These are phyloP conservation scores for Oceanodroma tethys DNA, from an alignment of 2,113 vertebrate species.

Conservation along the genomic window DNA sequence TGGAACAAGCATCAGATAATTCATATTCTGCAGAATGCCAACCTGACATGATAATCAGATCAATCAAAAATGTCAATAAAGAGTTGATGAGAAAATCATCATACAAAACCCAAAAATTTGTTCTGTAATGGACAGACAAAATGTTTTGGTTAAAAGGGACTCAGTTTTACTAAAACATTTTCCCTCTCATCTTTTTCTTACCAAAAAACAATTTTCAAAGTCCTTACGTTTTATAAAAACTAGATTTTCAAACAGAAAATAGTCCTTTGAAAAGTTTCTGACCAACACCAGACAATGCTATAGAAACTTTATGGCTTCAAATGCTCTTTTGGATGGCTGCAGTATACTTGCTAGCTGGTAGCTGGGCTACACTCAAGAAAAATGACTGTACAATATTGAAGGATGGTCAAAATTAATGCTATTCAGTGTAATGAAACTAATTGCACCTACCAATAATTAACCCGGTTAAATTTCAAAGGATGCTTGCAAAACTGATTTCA, in stretches of 20 bases:
- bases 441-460: neutral
- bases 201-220: neutral
- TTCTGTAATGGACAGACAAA: neutral
- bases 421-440: neutral
- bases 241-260: neutral
- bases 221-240: neutral
- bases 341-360: neutral
- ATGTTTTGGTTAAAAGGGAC: neutral
- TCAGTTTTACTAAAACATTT: neutral
- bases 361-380: neutral
- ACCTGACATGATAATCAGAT: neutral
- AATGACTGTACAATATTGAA: neutral
- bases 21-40: neutral
- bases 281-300: neutral
- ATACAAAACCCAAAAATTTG: neutral
- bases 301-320: neutral
- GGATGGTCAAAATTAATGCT: neutral
- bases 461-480: neutral
- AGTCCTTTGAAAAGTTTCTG: neutral
- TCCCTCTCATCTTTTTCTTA: neutral
- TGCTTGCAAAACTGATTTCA: neutral
- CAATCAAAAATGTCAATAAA: neutral
- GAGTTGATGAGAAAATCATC: neutral
- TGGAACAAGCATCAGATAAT: neutral
- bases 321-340: neutral